Percentiles rank a stretch among this genome's conserved stretches.
phyloP scores from a whole-genome alignment of 2,888 invertebrate genomes.

The Calameuta filiformis region DNA sequence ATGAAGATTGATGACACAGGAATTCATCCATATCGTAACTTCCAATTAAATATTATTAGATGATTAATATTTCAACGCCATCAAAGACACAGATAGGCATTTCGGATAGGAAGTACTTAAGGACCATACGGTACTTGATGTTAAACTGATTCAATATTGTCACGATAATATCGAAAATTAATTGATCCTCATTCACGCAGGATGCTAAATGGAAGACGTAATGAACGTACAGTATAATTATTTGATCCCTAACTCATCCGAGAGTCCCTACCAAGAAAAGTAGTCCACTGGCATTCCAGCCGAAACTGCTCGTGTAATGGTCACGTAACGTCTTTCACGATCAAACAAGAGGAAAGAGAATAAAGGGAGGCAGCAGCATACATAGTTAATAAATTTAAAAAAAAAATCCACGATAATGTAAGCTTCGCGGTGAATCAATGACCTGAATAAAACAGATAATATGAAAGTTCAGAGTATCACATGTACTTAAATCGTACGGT shows the following conservation, averaged over 20 bases:
- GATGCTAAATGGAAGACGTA: background rate
- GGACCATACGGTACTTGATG: background rate
- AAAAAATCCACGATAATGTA: constrained; percentile 39
- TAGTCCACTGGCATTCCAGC: background rate
- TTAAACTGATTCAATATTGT: background rate
- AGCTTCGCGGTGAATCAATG: constrained; percentile 40
- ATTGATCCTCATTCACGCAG: background rate
- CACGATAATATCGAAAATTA: background rate
- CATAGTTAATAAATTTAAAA: background rate
- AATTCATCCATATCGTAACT: background rate
- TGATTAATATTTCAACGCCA: background rate
- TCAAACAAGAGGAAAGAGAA: constrained; percentile 18
- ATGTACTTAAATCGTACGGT: background rate
- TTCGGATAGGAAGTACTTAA: background rate
- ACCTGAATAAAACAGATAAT: constrained; percentile 19
- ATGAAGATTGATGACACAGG: background rate
- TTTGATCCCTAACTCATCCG: background rate
- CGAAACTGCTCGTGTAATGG: background rate
- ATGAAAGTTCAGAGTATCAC: background rate
- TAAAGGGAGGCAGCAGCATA: constrained; percentile 14
- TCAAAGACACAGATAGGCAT: background rate
- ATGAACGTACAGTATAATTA: background rate
- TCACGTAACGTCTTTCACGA: constrained; percentile 10
- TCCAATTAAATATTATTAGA: background rate
- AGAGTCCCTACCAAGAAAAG: background rate